These are phyloP conservation scores for Tyrophagus putrescentiae DNA, from an alignment of 1,140 invertebrate genomes.

Conservation along the genomic window DNA sequence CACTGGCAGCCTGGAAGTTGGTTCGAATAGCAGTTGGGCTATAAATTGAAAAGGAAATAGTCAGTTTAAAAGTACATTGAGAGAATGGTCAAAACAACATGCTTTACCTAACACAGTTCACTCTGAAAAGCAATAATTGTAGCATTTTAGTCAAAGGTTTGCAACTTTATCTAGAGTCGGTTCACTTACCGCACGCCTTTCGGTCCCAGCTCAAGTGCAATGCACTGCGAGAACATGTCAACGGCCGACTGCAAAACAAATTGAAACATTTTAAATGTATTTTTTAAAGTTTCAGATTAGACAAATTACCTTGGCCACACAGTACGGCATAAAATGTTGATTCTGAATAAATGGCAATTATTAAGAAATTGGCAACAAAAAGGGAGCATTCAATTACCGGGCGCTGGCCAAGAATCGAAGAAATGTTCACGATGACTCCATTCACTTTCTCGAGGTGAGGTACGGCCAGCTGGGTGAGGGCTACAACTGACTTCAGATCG, in stretches of 20 bases:
- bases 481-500: neutral
- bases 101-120: conserved; percentile 16
- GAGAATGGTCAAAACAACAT: neutral
- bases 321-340: conserved; percentile 28
- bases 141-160: too few species aligned
- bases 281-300: too few species aligned
- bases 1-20: conserved; percentile 8
- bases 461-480: conserved; percentile 2
- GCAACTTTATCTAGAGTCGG: too few species aligned
- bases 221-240: conserved; percentile 34
- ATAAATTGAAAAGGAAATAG: neutral
- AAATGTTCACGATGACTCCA: conserved; percentile 18
- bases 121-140: too few species aligned
- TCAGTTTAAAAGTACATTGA: neutral
- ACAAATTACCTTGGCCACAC: conserved; percentile 33
- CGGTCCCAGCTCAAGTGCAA: conserved; percentile 33
- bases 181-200: conserved; percentile 31
- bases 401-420: conserved; percentile 8
- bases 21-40: conserved; percentile 19
- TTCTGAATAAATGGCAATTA: conserved; percentile 9
- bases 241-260: too few species aligned
- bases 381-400: conserved; percentile 12
- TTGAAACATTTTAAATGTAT: too few species aligned
- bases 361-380: neutral
- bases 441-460: conserved; percentile 6